phyloP scores from a whole-genome alignment of 2,888 invertebrate species.

The Augiades crinisus region DNA sequence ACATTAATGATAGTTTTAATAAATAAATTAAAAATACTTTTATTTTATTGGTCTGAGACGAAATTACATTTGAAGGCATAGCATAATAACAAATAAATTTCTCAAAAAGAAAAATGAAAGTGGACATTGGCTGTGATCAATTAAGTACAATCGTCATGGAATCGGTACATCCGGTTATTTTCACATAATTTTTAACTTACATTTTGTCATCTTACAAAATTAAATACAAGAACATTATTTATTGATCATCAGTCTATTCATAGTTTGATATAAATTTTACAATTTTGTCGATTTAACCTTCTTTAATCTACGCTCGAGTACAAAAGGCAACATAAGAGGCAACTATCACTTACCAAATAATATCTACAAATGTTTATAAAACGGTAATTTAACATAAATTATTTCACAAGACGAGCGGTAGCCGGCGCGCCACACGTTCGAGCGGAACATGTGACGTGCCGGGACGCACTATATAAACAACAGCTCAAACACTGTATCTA shows the following conservation, averaged over 20 bases:
- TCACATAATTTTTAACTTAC: conserved; percentile 74
- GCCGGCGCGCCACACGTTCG: conserved; percentile 44
- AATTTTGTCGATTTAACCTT: conserved; percentile 77
- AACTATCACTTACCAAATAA: conserved; percentile 58
- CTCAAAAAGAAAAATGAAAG: conserved; percentile 80
- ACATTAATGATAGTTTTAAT: conserved; percentile 56
- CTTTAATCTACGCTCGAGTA: conserved; percentile 58
- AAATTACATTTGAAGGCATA: conserved; percentile 42
- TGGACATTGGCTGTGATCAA: conserved; percentile 57
- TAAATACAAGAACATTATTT: conserved; percentile 77
- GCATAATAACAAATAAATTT: conserved; percentile 46
- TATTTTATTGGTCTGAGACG: conserved; percentile 67
- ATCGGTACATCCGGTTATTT: conserved; percentile 56
- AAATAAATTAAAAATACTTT: conserved; percentile 76
- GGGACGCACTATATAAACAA: conserved; percentile 38
- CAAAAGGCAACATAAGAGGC: conserved; percentile 74
- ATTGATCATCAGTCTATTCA: conserved; percentile 81
- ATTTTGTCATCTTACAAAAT: conserved; percentile 79
- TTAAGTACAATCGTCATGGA: conserved; percentile 73
- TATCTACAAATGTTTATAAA: conserved; percentile 65
- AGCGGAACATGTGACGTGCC: conserved; percentile 39
- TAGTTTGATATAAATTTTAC: conserved; percentile 76
- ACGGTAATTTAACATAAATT: conserved; percentile 67
- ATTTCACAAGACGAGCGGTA: conserved; percentile 49
- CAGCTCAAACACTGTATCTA: conserved; percentile 50